Conservation (phyloP, 2,113 vertebrate genomes). For the Xerus inauris region DNA sequence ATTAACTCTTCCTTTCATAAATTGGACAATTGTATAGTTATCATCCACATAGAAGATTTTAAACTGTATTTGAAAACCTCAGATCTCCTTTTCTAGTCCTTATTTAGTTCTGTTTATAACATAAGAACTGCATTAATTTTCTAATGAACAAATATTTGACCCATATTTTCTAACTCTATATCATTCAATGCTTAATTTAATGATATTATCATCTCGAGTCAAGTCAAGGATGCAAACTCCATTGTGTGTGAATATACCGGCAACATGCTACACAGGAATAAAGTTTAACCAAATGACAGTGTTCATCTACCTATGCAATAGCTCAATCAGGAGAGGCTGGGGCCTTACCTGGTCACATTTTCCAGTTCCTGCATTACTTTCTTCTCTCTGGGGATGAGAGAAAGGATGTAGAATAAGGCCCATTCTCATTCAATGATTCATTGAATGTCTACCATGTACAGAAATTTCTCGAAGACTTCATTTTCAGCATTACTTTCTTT, state of each 20-base stretch:
- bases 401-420: background rate
- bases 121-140: constrained; percentile 29
- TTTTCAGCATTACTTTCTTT: background rate
- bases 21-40: background rate
- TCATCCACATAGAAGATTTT: background rate
- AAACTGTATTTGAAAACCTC: constrained; percentile 6
- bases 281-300: background rate
- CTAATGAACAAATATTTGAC: constrained; percentile 42
- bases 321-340: background rate
- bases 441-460: background rate
- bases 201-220: constrained; percentile 14
- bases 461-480: background rate
- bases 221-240: background rate
- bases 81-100: constrained; percentile 20
- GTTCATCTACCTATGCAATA: background rate
- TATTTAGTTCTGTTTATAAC: constrained; percentile 26
- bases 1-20: background rate
- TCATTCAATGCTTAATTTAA: constrained; percentile 31
- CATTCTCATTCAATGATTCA: background rate
- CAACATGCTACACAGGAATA: background rate
- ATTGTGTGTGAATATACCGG: background rate
- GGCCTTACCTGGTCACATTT: background rate
- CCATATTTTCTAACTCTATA: constrained; percentile 41
- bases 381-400: background rate
- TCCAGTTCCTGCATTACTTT: background rate